Base-by-base conservation (phyloP, 2,888 invertebrate species). In the Cheilosia vernalis region DNA sequence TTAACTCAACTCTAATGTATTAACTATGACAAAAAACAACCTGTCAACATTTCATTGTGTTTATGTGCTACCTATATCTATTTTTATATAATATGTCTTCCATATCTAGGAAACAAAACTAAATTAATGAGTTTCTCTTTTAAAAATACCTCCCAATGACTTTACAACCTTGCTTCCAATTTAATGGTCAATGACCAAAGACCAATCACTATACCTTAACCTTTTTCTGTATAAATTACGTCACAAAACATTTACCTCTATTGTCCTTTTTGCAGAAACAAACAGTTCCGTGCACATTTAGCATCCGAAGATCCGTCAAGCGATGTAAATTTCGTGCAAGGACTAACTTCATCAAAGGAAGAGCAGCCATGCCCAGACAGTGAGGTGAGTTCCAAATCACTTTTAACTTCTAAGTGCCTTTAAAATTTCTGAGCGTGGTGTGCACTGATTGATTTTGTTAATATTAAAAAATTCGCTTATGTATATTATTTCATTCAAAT, bases 241-340 rank as follows among this genome's bases (percentile, higher is more conserved):
- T n/a, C n/a, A n/a, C 15, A 17, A 5, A 44, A 51, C 10, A 13
- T 24, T 15, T 4, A 21, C 24, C 15, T 51, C 24, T 4, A 1
- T 37, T 55, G 76, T 33, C 53, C 15, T 69, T 70, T 56, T 73
- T 82, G 21, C 91, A 95, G 95, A 90, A 96, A 96, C 90, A 95
- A 95, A 89, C 96, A 96, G 91, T 93, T 96, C 80, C 94, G 95
- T 78, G 95, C 95, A 30, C 96, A 96, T 90, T 92, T 96, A 87
- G 94, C 95, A 89, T 94, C 95, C 2, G 96, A 96, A 88, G 94
- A 95, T 78, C 90, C 90, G 66, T 94, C 94, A 87, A 89, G 89
- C 69, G 95, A 96, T 88, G 88, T 89, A 42, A 90, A 91, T 86
- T 92, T 90, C 76, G 90, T 91, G 56, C 91, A 91, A 87, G 91